phyloP scores from a whole-genome alignment of 2,113 vertebrate species.

The Fulica atra region DNA sequence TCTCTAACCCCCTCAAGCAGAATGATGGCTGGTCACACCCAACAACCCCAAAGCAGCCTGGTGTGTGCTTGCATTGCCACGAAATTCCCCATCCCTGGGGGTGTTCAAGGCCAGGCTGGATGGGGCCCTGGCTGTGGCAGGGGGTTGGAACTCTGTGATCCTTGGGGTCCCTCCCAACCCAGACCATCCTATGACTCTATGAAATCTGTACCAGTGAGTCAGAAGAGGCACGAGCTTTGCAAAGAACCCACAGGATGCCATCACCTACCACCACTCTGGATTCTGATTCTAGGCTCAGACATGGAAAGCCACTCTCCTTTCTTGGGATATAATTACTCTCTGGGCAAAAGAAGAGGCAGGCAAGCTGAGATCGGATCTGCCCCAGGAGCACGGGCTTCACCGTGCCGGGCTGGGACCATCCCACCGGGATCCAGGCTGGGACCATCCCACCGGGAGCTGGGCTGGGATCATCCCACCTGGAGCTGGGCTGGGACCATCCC shows the following conservation, averaged over 20 bases:
- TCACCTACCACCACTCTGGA: neutral
- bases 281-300: neutral
- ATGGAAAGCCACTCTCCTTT: neutral
- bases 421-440: too few relatives aligned
- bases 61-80: rapidly evolving
- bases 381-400: neutral
- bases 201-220: neutral
- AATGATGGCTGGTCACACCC: rapidly evolving
- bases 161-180: too few relatives aligned
- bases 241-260: neutral
- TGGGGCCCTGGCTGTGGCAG: too few relatives aligned
- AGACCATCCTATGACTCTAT: too few relatives aligned
- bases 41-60: neutral
- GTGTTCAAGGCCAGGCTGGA: too few relatives aligned
- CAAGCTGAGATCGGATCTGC: neutral
- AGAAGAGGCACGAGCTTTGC: neutral
- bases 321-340: neutral
- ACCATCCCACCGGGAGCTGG: neutral
- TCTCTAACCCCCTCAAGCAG: neutral
- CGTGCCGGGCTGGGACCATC: rapidly evolving
- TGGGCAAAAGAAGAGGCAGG: neutral
- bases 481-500: neutral
- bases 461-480: too few relatives aligned
- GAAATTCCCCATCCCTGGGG: too few relatives aligned
- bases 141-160: too few relatives aligned